Evolutionary conservation across 2,113 vertebrate species (phyloP).

Genomic region (Callipepla californica): DNA sequence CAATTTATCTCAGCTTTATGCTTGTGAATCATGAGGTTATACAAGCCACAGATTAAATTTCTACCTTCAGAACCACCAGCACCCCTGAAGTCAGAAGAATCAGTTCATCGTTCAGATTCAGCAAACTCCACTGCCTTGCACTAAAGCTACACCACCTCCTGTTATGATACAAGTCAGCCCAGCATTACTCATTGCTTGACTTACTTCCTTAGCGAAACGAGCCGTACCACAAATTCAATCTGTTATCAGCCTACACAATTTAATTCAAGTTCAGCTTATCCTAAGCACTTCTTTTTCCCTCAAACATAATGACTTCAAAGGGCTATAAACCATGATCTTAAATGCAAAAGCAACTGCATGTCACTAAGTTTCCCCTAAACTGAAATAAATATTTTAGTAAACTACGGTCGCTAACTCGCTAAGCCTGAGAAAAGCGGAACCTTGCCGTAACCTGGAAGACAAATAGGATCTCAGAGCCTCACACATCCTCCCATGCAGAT

Average conservation of each 20-base stretch:
- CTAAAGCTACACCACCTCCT: background rate
- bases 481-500: constrained; percentile 1
- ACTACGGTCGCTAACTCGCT: background rate
- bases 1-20: constrained; percentile 9
- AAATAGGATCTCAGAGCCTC: constrained; percentile 15
- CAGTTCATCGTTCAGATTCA: background rate
- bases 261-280: constrained; percentile 42
- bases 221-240: background rate
- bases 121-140: background rate
- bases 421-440: constrained; percentile 6
- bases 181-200: background rate
- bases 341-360: background rate
- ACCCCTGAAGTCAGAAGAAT: background rate
- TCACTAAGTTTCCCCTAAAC: constrained; percentile 7
- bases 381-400: constrained; percentile 43
- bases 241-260: background rate
- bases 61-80: background rate
- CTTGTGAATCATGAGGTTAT: background rate
- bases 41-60: background rate
- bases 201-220: constrained; percentile 9
- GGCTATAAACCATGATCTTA: constrained; percentile 38
- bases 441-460: background rate
- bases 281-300: constrained; percentile 28
- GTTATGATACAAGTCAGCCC: background rate
- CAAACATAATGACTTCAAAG: constrained; percentile 56